These are phyloP conservation scores for Cyprinodon diabolis DNA, from an alignment of 2,797 vertebrate genomes.

Conservation along the genomic window DNA sequence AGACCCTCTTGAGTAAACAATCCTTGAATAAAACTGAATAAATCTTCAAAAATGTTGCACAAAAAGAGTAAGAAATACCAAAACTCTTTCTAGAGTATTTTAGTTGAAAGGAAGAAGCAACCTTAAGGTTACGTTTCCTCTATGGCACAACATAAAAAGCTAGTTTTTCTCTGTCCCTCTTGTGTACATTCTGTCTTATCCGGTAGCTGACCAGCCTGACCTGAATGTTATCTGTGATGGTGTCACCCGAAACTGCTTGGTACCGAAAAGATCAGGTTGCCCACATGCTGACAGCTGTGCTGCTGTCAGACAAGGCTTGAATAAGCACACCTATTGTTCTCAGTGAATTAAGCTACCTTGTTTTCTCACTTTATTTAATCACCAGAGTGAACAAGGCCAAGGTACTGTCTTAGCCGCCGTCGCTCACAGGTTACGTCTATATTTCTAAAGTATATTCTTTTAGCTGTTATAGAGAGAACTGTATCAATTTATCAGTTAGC, in stretches of 20 bases:
- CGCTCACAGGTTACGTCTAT: background rate
- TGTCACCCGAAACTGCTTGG: constrained; percentile 66
- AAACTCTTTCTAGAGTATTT: background rate
- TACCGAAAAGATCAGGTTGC: constrained; percentile 69
- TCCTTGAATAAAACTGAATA: constrained; percentile 47
- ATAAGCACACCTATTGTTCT: constrained; percentile 57
- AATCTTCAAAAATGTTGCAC: background rate
- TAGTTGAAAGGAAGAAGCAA: background rate
- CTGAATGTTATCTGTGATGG: constrained; percentile 42
- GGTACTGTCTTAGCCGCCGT: constrained; percentile 25
- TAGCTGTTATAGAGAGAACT: background rate
- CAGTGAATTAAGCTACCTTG: constrained; percentile 48
- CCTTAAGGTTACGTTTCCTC: background rate
- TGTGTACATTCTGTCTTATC: constrained; percentile 10
- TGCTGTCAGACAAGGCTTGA: constrained; percentile 52
- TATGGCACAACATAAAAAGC: background rate
- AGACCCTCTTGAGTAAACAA: constrained; percentile 34
- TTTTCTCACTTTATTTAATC: constrained; percentile 64
- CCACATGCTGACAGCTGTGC: constrained; percentile 46
- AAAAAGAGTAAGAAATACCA: background rate
- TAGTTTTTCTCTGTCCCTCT: background rate
- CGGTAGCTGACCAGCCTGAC: constrained; percentile 3
- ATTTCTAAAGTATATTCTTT: constrained; percentile 7
- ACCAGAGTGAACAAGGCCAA: constrained; percentile 37
- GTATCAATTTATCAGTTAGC: background rate